Evolutionary conservation across 2,113 vertebrate species (phyloP), one percentile per base, ranked within the genome.

Genomic region (Porphyrio hochstetteri): DNA sequence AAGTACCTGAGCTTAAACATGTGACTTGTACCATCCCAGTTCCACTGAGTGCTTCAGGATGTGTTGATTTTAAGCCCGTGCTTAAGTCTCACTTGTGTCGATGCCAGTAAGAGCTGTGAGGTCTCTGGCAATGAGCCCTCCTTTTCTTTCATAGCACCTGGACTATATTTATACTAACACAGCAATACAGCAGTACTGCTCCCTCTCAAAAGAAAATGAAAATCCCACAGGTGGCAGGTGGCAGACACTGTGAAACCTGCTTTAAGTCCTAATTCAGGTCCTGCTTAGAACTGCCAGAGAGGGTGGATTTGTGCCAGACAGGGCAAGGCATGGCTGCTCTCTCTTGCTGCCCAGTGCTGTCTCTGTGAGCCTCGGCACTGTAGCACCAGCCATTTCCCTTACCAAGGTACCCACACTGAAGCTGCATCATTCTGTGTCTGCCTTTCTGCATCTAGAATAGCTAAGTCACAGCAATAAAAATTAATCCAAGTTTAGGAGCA

Each of bases 301-400:
- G 5, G 17, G 50, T 14, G 36, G 55, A 23, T 86, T 48, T 65
- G 71, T 60, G 33, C 44, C 64, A 78, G 85, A 24, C 9, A 2
- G 2, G 31, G 7, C 1, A 1, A 65, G 72, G 38, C 65, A 13
- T 0, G 1, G n/a, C 28, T 40, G 29, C 11, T 81, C 63, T 33
- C 57, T 69, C 24, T 63, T 31, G 40, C 24, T 72, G 53, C 68
- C 88, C 76, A 53, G 63, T 0, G 0, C 21, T 2, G 6, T 0
- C 38, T 40, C 44, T 4, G 24, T 1, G 17, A 70, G 29, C 55
- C 64, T 50, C 4, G 0, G n/a, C 63, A 11, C 44, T 25, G 78
- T 79, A n/a, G 48, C 16, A 0, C 1, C 0, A 31, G 13, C 42
- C 50, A 14, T n/a, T 59, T 64, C 71, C 85, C 59, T 50, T 18